Evolutionary conservation across 2,113 vertebrate genomes (phyloP).

Genomic region (Oreotrochilus melanogaster): DNA sequence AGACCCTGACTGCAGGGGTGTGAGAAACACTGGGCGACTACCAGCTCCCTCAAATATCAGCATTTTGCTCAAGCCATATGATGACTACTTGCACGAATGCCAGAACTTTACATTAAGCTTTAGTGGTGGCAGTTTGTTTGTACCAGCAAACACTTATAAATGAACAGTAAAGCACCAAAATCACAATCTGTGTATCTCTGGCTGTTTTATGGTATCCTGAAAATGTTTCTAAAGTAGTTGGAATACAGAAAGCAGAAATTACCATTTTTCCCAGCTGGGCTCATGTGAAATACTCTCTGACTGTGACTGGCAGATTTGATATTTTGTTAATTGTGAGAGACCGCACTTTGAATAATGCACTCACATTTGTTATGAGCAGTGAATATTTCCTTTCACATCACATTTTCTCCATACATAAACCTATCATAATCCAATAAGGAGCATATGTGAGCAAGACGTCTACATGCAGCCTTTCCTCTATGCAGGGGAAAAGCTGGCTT

Average conservation of each 20-base stretch:
- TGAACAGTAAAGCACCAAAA: not conserved
- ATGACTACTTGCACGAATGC: not conserved
- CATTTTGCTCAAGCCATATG: not conserved
- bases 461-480: not conserved
- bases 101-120: not conserved
- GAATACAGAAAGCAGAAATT: not conserved
- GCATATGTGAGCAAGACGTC: not conserved
- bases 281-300: conserved; percentile 15
- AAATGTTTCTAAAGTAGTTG: not conserved
- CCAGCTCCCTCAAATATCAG: not conserved
- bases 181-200: not conserved
- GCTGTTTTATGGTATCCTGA: not conserved
- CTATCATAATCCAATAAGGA: conserved; percentile 45
- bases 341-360: conserved; percentile 28
- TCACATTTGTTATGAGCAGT: conserved; percentile 13
- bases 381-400: conserved; percentile 13
- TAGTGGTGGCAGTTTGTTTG: not conserved
- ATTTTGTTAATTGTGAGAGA: conserved; percentile 42
- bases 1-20: not conserved
- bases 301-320: conserved; percentile 38
- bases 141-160: conserved; percentile 8
- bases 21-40: not conserved
- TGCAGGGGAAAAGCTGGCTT: not conserved
- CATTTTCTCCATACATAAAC: conserved; percentile 29
- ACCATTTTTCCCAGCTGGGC: conserved; percentile 3